Percentiles rank a stretch among this genome's conserved stretches.
Evolutionary conservation across 2,888 invertebrate species (phyloP).

Genomic region (Tetragonula carbonaria): DNA sequence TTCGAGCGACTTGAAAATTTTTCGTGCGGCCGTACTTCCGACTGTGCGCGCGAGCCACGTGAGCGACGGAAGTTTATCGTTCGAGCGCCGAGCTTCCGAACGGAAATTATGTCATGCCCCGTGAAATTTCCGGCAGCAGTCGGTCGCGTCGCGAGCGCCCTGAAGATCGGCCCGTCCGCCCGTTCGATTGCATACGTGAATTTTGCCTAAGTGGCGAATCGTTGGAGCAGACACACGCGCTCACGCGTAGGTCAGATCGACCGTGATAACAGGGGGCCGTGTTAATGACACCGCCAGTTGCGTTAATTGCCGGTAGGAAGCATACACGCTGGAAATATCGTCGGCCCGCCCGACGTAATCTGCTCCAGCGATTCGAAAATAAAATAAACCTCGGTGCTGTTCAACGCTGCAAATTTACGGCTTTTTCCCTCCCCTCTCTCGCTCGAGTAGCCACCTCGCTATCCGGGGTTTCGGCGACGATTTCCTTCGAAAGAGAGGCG

Average conservation of each 20-base stretch:
- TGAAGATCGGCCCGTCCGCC: slow-evolving; percentile 17
- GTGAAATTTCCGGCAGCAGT: slow-evolving; percentile 62
- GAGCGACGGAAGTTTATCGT: slow-evolving; percentile 22
- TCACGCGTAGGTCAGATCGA: slow-evolving; percentile 21
- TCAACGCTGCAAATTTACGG: neutral
- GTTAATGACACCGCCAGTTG: slow-evolving; percentile 29
- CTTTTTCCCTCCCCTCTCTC: neutral
- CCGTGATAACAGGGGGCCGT: slow-evolving; percentile 4
- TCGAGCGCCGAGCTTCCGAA: slow-evolving; percentile 18
- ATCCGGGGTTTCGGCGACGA: neutral
- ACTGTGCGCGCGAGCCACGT: neutral
- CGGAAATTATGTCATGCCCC: slow-evolving; percentile 65
- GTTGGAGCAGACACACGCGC: neutral
- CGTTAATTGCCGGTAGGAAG: slow-evolving; percentile 7
- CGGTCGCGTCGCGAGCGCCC: slow-evolving; percentile 24
- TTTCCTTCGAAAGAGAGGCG: neutral
- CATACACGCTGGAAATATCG: slow-evolving; percentile 2
- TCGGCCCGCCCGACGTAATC: neutral
- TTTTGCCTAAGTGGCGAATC: slow-evolving; percentile 37
- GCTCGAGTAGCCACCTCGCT: neutral
- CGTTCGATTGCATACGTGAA: neutral
- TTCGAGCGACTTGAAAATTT: slow-evolving; percentile 17
- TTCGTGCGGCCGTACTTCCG: neutral
- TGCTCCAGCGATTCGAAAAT: neutral
- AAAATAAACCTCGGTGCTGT: neutral